phyloP scores from a whole-genome alignment of 2,797 vertebrate genomes.

The Oreochromis mossambicus region DNA sequence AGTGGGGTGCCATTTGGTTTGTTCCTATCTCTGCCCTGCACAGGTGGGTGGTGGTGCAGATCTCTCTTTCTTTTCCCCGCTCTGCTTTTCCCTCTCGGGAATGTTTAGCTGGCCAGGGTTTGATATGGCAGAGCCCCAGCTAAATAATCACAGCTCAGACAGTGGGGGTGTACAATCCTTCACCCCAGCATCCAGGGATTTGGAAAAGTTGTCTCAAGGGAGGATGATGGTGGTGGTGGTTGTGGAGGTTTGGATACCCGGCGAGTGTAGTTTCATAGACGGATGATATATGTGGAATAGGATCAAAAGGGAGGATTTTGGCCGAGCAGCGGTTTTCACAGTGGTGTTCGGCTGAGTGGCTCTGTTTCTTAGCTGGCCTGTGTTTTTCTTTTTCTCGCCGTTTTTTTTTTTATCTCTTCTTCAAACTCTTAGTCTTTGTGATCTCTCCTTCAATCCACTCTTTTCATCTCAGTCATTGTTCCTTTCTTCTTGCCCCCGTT shows the following conservation, averaged over 20 bases:
- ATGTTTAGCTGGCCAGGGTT: slow-evolving; percentile 38
- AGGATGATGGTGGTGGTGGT: neutral
- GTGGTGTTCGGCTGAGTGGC: slow-evolving; percentile 20
- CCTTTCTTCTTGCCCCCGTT: slow-evolving; percentile 19
- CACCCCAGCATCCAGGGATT: slow-evolving; percentile 47
- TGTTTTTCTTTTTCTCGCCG: neutral
- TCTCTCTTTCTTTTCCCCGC: neutral
- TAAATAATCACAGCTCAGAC: slow-evolving; percentile 53
- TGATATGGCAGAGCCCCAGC: slow-evolving; percentile 48
- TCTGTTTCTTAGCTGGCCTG: slow-evolving; percentile 9
- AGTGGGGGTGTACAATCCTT: slow-evolving; percentile 28
- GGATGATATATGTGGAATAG: slow-evolving; percentile 45
- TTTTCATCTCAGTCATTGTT: slow-evolving; percentile 31
- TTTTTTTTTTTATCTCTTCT: slow-evolving; percentile 31
- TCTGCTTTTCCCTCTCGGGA: slow-evolving; percentile 28
- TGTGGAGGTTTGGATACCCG: slow-evolving; percentile 5
- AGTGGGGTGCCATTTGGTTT: slow-evolving; percentile 33
- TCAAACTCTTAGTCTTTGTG: slow-evolving; percentile 48
- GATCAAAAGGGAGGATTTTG: slow-evolving; percentile 58
- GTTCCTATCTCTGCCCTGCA: slow-evolving; percentile 45
- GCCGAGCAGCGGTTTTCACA: slow-evolving; percentile 27
- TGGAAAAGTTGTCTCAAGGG: slow-evolving; percentile 43
- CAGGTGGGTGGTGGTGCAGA: slow-evolving; percentile 44
- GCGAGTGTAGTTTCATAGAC: slow-evolving; percentile 34
- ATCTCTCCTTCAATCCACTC: slow-evolving; percentile 31